Evolutionary conservation across 2,888 invertebrate genomes (phyloP), one percentile per base, ranked within the genome.

Genomic region (Mactromeris polynyma): DNA sequence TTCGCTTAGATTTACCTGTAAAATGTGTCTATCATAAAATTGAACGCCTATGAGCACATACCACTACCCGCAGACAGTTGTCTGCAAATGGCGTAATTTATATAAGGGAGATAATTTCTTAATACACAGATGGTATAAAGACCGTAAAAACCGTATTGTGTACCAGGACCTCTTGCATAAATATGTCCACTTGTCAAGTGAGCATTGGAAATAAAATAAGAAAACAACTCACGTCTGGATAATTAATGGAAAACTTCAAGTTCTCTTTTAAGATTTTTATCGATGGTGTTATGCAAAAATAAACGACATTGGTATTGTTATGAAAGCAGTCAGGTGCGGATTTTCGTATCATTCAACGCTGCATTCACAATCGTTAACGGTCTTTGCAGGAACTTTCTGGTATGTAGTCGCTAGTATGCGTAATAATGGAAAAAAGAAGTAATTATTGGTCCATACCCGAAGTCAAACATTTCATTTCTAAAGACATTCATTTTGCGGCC

Each of bases 1-100:
- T 46, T 46, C 17, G 6, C 2, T 46, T 46, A 17, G 40, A 46
- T 3, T 46, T 46, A 46, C 46, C 3, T 7, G 46, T 46, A 46
- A 46, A 11, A 11, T 11, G 11, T 46, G 17, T 14, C 17, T 11
- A 46, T 46, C 11, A 46, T n/a, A n/a, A n/a, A n/a, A n/a, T n/a
- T n/a, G 46, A 1, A 11, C 46, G 17, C 6, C 46, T 17, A 46
- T 7, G 11, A 46, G 14, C 2, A 46, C 2, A 17, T 46, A 4
- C 6, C 46, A 4, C 2, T 46, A 2, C 46, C 46, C 73, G 73
- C 73, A 73, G 31, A 73, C 36, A 33, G 26, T 33, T 36, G 36
- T 4, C 26, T 73, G 36, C 73, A 73, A 73, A 73, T 73, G 73
- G 73, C 73, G 73, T 17, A 73, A 19, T 33, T 73, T 73, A 36